Evolutionary conservation across 2,797 vertebrate genomes (phyloP).

Genomic region (Pseudochromis fuscus): DNA sequence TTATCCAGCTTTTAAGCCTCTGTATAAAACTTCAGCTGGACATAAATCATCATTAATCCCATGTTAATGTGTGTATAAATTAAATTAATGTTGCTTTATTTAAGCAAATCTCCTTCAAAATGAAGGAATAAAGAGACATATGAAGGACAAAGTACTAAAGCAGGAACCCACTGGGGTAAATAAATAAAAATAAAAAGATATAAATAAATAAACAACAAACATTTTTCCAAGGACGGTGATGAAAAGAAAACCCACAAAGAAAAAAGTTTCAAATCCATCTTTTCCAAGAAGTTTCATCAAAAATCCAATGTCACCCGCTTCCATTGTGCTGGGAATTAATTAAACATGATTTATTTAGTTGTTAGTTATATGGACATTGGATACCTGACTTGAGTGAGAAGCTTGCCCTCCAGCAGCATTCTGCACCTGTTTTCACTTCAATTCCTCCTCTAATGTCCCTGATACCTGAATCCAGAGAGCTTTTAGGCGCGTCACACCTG

Average conservation of each 20-base stretch:
- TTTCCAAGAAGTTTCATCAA: neutral
- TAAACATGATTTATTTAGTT: conserved; percentile 68
- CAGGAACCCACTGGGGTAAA: neutral
- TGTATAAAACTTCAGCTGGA: neutral
- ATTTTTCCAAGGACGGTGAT: neutral
- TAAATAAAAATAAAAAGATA: no score
- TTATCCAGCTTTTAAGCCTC: neutral
- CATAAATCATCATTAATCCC: neutral
- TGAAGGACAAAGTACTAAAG: neutral
- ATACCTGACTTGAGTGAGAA: conserved; percentile 74
- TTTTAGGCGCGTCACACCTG: conserved; percentile 52
- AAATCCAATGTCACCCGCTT: conserved; percentile 14
- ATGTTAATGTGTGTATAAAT: neutral
- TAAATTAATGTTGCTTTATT: neutral
- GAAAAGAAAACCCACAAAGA: neutral
- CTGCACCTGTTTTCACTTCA: conserved; percentile 62
- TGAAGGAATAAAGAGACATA: conserved; percentile 2
- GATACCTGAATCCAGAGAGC: conserved; percentile 67
- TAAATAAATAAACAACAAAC: no score
- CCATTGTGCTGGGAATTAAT: conserved; percentile 38
- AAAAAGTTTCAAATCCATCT: neutral
- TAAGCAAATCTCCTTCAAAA: neutral
- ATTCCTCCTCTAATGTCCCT: conserved; percentile 55
- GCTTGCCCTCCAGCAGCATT: conserved; percentile 71
- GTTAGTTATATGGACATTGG: conserved; percentile 57